Conservation (phyloP, 92 coral and sea anemone genomes). For the Desmophyllum pertusum region DNA sequence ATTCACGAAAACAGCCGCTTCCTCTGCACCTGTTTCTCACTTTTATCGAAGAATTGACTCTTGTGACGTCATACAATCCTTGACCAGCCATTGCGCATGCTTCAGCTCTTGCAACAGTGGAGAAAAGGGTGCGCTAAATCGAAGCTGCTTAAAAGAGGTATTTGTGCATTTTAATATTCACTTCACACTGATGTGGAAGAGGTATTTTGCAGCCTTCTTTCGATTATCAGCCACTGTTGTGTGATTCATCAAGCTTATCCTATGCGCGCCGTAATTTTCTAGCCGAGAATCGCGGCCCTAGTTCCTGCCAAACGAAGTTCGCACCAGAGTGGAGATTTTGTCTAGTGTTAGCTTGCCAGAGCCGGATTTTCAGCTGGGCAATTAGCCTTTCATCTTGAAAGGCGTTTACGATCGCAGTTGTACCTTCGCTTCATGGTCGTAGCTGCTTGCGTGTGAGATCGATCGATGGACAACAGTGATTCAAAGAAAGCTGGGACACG, state of each 20-base stretch:
- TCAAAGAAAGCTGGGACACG: constrained; percentile 87
- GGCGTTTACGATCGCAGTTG: constrained; percentile 15
- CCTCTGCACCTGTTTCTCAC: constrained; percentile 25
- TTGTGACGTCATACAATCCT: constrained; percentile 38
- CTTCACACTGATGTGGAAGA: constrained; percentile 33
- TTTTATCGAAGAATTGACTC: constrained; percentile 36
- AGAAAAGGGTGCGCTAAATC: constrained; percentile 43
- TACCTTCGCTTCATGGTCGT: constrained; percentile 23
- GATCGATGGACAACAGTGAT: constrained; percentile 70
- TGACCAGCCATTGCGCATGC: constrained; percentile 9
- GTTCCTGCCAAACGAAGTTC: constrained; percentile 3
- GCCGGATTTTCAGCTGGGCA: constrained; percentile 2
- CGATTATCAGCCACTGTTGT: not conserved
- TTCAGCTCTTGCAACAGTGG: not conserved
- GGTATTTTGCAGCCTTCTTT: constrained; percentile 1
- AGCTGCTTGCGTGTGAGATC: not conserved
- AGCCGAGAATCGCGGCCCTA: not conserved
- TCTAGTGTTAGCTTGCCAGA: not conserved
- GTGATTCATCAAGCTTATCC: not conserved
- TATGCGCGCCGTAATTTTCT: constrained; percentile 5
- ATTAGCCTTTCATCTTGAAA: constrained; percentile 5
- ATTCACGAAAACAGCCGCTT: constrained; percentile 2
- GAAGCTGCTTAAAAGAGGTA: constrained; percentile 9
- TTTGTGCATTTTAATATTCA: constrained; percentile 1
- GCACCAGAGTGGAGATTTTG: not conserved